These are phyloP conservation scores for Oligia strigilis DNA, from an alignment of 2,888 invertebrate genomes.

Conservation along the genomic window DNA sequence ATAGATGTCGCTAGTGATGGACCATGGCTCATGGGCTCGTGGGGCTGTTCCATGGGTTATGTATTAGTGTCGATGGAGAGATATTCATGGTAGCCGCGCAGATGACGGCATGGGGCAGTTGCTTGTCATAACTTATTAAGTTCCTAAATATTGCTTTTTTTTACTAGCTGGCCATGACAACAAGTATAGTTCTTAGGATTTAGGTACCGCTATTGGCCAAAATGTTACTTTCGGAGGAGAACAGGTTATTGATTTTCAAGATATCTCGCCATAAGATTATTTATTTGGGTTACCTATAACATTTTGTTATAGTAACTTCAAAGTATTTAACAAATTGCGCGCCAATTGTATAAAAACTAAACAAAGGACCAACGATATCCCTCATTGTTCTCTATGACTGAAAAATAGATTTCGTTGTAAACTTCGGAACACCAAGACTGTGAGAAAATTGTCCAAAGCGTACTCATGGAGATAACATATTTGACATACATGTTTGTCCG, in stretches of 20 bases:
- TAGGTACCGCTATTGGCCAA: neutral
- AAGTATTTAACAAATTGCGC: slow-evolving; percentile 38
- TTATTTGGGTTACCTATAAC: neutral
- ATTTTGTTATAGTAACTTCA: slow-evolving; percentile 5
- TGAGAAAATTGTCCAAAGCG: slow-evolving; percentile 49
- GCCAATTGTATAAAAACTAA: slow-evolving; percentile 36
- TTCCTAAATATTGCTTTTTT: neutral
- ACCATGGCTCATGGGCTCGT: slow-evolving; percentile 8
- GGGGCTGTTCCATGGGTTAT: slow-evolving; percentile 42
- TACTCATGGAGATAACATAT: slow-evolving; percentile 39
- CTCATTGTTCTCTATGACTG: slow-evolving; percentile 52
- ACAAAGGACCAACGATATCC: slow-evolving; percentile 28
- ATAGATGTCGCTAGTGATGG: slow-evolving; percentile 71
- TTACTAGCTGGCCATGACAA: neutral
- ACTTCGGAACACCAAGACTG: slow-evolving; percentile 36
- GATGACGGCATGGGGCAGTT: slow-evolving; percentile 43
- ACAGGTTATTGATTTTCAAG: neutral
- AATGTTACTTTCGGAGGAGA: no score
- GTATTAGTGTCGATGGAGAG: slow-evolving; percentile 53
- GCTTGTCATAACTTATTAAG: slow-evolving; percentile 39
- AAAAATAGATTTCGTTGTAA: slow-evolving; percentile 45
- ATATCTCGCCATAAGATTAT: neutral
- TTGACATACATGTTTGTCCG: slow-evolving; percentile 40
- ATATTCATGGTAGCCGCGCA: slow-evolving; percentile 61
- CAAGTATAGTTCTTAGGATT: no score